A percentile compares a stretch with the other conserved stretches of the same genome.
Conservation (phyloP, 2,888 invertebrate genomes). For the Orchestes rusci region DNA sequence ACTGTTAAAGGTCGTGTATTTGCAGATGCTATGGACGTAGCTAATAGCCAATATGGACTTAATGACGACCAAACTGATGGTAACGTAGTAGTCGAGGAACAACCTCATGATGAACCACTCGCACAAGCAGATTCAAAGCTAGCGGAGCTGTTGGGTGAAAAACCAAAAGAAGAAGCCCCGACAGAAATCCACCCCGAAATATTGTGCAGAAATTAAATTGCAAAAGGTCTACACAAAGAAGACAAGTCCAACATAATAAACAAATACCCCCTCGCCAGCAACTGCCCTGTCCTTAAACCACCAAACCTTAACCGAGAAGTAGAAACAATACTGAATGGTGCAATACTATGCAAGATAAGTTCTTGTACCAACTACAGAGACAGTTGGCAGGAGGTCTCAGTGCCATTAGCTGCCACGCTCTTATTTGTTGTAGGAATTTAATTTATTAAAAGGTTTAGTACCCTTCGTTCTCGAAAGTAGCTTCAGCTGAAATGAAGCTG, state of each 20-base stretch:
- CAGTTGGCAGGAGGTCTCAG: background rate
- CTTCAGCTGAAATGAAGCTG: too few species aligned
- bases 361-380: background rate
- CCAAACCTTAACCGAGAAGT: slow-evolving; percentile 2
- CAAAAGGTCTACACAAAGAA: background rate
- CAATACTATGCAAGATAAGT: background rate
- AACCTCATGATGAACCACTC: too few species aligned
- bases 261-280: background rate
- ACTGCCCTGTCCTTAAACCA: background rate
- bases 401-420: too few species aligned
- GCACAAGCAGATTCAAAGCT: background rate
- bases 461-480: too few species aligned
- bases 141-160: background rate
- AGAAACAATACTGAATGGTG: background rate
- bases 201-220: background rate
- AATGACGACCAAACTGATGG: too few species aligned
- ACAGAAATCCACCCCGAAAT: background rate
- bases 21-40: too few species aligned
- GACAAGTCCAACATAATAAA: background rate
- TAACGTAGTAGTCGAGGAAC: too few species aligned
- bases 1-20: too few species aligned
- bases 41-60: too few species aligned
- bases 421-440: too few species aligned
- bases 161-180: background rate
- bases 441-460: too few species aligned